Percentiles rank a stretch among this genome's conserved stretches.
Evolutionary conservation across 2,113 vertebrate species (phyloP).

Genomic region (Platanista minor): DNA sequence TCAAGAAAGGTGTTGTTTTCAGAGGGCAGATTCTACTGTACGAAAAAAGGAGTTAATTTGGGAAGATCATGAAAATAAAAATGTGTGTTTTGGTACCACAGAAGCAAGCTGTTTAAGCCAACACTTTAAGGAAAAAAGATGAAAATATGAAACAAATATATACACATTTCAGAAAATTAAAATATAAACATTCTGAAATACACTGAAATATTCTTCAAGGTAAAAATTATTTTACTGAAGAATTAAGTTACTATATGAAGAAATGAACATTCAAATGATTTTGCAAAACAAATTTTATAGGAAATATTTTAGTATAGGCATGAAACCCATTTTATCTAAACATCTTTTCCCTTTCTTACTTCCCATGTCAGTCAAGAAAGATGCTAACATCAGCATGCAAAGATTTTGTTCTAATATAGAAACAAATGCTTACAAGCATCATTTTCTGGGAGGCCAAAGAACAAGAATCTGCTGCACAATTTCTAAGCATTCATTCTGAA

Average conservation of each 20-base stretch:
- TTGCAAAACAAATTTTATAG: neutral
- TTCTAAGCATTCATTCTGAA: constrained; percentile 1
- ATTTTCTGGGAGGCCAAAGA: constrained; percentile 25
- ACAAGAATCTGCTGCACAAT: neutral
- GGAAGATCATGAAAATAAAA: neutral
- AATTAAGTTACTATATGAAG: neutral
- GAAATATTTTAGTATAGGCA: neutral
- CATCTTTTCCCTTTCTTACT: neutral
- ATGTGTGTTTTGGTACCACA: neutral
- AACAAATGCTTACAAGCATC: neutral
- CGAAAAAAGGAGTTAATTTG: neutral
- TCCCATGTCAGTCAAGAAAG: neutral
- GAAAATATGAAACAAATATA: neutral
- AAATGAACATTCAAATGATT: neutral
- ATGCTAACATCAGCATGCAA: neutral
- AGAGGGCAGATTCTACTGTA: neutral
- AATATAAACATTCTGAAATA: constrained; percentile 7
- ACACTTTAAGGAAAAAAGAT: neutral
- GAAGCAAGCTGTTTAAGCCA: neutral
- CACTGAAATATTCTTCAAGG: neutral
- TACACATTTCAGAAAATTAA: neutral
- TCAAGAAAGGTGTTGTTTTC: constrained; percentile 2
- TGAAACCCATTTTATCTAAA: constrained; percentile 6
- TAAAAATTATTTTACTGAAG: neutral
- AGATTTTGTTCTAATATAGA: neutral